Base-by-base conservation (phyloP, 2,113 vertebrate species). In the Eubucco bourcierii region DNA sequence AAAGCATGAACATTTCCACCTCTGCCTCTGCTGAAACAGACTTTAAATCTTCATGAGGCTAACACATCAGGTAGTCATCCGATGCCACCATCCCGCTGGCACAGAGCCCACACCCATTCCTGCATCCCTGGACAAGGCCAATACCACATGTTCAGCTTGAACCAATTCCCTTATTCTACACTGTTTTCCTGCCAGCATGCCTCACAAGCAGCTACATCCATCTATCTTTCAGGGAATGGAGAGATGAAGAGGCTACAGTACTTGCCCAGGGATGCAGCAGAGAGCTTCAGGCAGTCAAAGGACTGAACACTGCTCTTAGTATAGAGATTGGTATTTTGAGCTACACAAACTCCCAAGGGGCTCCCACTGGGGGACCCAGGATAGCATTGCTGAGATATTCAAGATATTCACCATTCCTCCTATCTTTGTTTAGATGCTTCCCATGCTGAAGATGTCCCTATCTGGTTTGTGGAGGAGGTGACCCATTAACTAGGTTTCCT, bases 171-270 rank as follows among this genome's bases (percentile, higher is more conserved):
- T 13, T 34, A 15, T 24, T 83, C 63, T 31, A 2, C 27, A 55
- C 13, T 0, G 0, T 46, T 80, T 2, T 65, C 25, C 37, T 29
- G 0, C 21, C 6, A 4, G 2, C 1, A 1, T 15, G 15, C 12
- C 53, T 55, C 7, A 47, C 52, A 52, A 64, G 11, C 28, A 46
- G 8, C 34, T n/a, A 20, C 2, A 41, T 4, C 6, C 27, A 11
- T 28, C 21, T 46, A 7, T 34, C 33, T 85, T 71, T 41, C 37
- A 46, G 53, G 23, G 28, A 47, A 53, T 1, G 6, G 33, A 47
- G 77, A 29, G 37, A 31, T 12, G 55, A 70, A 53, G 29, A 75
- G 15, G 17, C 8, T 75, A 58, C 0, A 0, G 80, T 33, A 58
- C 10, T 41, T 58, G 20, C 18, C 29, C 39, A 61, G 15, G 34